Base-by-base conservation (phyloP, 2,888 invertebrate genomes). In the Gandaritis pyraliata region DNA sequence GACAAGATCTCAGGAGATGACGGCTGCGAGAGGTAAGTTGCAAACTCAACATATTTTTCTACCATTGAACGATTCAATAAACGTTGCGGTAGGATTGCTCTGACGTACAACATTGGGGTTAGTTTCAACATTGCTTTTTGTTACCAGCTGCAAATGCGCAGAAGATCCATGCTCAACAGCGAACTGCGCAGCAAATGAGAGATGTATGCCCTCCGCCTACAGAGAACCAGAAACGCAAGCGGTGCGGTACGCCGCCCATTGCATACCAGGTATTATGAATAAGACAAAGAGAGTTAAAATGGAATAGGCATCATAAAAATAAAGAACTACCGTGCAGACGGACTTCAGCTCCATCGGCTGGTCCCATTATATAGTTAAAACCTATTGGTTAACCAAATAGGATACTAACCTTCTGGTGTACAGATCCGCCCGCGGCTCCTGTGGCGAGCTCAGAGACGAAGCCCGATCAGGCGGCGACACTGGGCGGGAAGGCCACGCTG, bases 401-500 rank as follows among this genome's bases (percentile, higher is more conserved):
- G 15, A 15, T 6, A 41, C 15, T 13, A 8, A 41, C 5, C 1
- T 15, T n/a, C 0, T 33, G 12, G 12, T 12, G n/a, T 4, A 0
- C 73, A 88, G 90, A 82, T 1, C 33, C 16, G 7, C 56, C 56
- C 2, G 29, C 8, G 12, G 12, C 79, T 1, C 85, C 86, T 1
- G 87, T 78, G 43, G 78, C 87, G 12, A 77, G 85, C 63, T 71
- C 87, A 16, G 89, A 78, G 6, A 90, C 92, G 49, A 92, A 96
- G 72, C 93, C 95, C 0, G 92, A 94, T 66, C 94, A 96, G 30
- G 83, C 87, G 10, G 95, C 94, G 0, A 90, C 94, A 29, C 95
- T 96, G 82, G 97, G 97, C 48, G 95, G 95, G 67, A 94, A 94
- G 72, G 96, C 95, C 0, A 95, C 94, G 7, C 87, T 97, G 68